Evolutionary conservation across 2,797 vertebrate species (phyloP).

Genomic region (Macroramphosus scolopax): DNA sequence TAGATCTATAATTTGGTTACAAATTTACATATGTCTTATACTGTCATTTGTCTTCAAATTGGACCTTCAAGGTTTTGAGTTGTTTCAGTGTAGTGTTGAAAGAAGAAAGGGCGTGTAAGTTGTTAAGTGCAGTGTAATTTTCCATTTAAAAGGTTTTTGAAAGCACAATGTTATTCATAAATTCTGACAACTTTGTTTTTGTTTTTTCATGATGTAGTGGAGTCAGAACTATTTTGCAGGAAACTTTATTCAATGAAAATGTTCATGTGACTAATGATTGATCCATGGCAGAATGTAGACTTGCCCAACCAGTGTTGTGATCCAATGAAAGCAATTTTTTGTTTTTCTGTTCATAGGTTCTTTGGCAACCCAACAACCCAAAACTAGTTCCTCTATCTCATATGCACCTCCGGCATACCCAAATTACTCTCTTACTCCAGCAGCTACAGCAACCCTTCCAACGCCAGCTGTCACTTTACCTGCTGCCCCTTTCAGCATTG

Average conservation of each 20-base stretch:
- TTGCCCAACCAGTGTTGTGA: slow-evolving; percentile 1
- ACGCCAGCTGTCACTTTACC: slow-evolving; percentile 25
- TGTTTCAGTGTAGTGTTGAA: neutral
- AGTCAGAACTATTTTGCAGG: no score
- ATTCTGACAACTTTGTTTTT: neutral
- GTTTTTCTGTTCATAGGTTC: slow-evolving; percentile 51
- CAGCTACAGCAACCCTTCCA: slow-evolving; percentile 41
- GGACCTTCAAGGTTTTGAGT: neutral
- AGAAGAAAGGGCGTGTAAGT: neutral
- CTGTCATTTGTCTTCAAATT: neutral
- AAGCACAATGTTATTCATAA: neutral
- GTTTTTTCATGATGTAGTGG: neutral
- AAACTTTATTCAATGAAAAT: no score
- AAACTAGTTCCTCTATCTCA: slow-evolving; percentile 34
- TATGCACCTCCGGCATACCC: slow-evolving; percentile 51
- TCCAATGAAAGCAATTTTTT: slow-evolving; percentile 10
- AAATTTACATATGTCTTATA: neutral
- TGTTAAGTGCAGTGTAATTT: no score
- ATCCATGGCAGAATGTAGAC: no score
- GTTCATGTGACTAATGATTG: no score
- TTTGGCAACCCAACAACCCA: slow-evolving; percentile 37
- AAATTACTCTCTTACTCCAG: slow-evolving; percentile 33
- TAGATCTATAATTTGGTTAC: no score
- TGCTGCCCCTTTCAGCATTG: slow-evolving; percentile 63
- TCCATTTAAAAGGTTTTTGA: no score